Base-by-base conservation (phyloP, 2,113 vertebrate genomes). In the Motacilla tschutschensis region DNA sequence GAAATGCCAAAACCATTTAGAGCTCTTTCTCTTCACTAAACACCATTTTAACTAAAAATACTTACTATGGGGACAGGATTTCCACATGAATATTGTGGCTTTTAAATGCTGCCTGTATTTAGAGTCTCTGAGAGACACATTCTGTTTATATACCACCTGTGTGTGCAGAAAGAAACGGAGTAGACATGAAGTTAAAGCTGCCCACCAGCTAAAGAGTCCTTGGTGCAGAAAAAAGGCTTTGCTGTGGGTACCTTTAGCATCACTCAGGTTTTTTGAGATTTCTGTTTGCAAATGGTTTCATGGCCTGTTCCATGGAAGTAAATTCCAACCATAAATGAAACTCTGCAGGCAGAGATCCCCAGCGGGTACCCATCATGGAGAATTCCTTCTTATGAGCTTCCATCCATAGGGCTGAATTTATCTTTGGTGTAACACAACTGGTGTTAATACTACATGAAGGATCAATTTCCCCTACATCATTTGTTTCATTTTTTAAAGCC, bases 401-500 rank as follows among this genome's bases (percentile, higher is more conserved):
- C 14, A 66, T 19, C 12, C 0, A 0, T 8, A 78, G 20, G 44
- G 31, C 21, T 88, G 86, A 90, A 85, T 85, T 80, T 63, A 74
- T 66, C 47, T 64, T 33, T 58, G 35, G 73, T 5, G 2, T 77
- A 74, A 63, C 14, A 55, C 24, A 25, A 25, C 33, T 71, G 48
- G 46, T 64, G 18, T 48, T 72, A 65, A 81, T 57, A 25, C 29
- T 60, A 33, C 26, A 18, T 17, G 43, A 72, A 26, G 8, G 28
- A 76, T 38, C 17, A 31, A 53, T 73, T 84, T 65, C 38, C 51
- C 20, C 69, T 58, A 53, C 0, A 0, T 62, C 2, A 76, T 58
- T 65, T 64, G 24, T 47, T 86, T 90, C 11, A 54, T 38, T 82
- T 84, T 83, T 72, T 62, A 58, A 86, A 65, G 38, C 20, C 38